Base-by-base conservation (phyloP, 2,113 vertebrate species). In the Perognathus longimembris region DNA sequence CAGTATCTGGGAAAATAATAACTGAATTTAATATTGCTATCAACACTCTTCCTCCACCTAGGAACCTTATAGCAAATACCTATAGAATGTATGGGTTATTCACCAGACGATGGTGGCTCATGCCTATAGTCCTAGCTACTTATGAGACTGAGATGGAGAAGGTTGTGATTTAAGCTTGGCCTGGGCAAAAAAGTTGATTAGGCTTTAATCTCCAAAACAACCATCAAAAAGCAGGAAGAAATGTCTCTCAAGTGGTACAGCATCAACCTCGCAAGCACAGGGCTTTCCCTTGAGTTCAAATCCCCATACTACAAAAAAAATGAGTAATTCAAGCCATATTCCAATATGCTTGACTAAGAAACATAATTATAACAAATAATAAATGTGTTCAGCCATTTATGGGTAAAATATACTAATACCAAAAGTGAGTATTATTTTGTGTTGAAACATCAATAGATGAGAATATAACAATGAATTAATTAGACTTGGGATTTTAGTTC, bases 341-440 rank as follows among this genome's bases (percentile, higher is more conserved):
- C 84, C 30, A 57, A 26, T 50, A 12, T 81, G 20, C 24, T 76
- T 88, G 24, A 38, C 7, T 45, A 59, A 79, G 76, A 70, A 11
- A 10, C 14, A 70, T 5, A 45, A 21, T 59, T 57, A 34, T 50
- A 81, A 67, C 6, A 88, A 90, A 74, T 70, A 59, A 69, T 70
- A 50, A 54, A 66, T 9, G 4, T 50, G 9, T 21, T 87, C 54
- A 76, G 11, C 67, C 21, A 76, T 81, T 75, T n/a, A 88, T 26
- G 67, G 61, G 45, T 79, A 66, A 78, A 86, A 57, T 3, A 84
- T n/a, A 61, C 54, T 85, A 12, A 86, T 50, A 5, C 1, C 21
- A 30, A 90, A 92, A 63, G 4, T 71, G 30, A 84, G 34, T 45
- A 54, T 71, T 66, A 7, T 67, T 50, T 93, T 34, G 83, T 89